Evolutionary conservation across 2,888 invertebrate species (phyloP), one percentile per base, ranked within the genome.

Genomic region (Onthophagus sagittarius): DNA sequence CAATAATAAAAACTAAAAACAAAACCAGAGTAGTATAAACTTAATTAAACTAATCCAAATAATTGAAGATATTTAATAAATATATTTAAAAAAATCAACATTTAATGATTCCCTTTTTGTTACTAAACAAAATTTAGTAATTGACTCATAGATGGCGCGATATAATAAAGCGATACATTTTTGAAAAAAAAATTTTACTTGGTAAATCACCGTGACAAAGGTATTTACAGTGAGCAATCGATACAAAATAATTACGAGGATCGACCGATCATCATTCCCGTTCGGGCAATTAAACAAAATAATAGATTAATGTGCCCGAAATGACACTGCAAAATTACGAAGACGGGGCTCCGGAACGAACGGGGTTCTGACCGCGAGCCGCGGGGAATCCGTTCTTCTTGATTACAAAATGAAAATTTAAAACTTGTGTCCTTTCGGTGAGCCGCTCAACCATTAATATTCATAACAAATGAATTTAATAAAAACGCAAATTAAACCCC

Each of bases 251-350:
- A 67, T 67, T 67, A 67, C 32, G 32, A 23, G 9, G 67, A 32
- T 9, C 67, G 67, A n/a, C 9, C 67, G 67, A 67, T 67, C 23
- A 67, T 67, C 67, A 67, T 67, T 67, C 67, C 67, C n/a, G 67
- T 67, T 32, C 67, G 67, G 67, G 67, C 67, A 67, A 67, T 67
- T 67, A 67, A 67, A 67, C 67, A 67, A 70, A 70, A 70, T 70
- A 53, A 62, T 70, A 70, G 70, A 70, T 70, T 70, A 70, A 70
- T 70, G 70, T 62, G 62, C 31, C 70, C 70, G 70, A 70, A 70
- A 70, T 70, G 70, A 70, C 70, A 62, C 70, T 70, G 70, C 70
- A 70, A 31, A 65, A 65, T 65, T 31, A 65, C 32, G 23, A 15
- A 15, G 32, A 65, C 32, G 23, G 65, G 32, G 32, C 23, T 15